phyloP scores from a whole-genome alignment of 2,797 vertebrate genomes.

The Otolemur crassicaudatus region DNA sequence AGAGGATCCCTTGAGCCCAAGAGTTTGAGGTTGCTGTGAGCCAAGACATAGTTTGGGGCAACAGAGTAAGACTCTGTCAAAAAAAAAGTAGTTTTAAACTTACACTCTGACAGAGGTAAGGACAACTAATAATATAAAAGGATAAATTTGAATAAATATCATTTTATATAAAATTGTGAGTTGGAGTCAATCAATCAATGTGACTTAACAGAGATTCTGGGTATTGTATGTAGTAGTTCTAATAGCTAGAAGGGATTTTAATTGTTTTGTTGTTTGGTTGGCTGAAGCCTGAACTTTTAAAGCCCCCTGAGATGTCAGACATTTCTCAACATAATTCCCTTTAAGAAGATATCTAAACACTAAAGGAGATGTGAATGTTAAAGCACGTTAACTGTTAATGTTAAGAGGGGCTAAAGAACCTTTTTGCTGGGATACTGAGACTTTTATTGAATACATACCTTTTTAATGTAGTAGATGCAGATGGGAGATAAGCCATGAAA shows the following conservation, averaged over 20 bases:
- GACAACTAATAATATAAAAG: slow-evolving; percentile 11
- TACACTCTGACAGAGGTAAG: slow-evolving; percentile 7
- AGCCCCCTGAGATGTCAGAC: neutral
- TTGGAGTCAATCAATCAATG: neutral
- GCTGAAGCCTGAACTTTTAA: slow-evolving; percentile 22
- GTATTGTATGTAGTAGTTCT: slow-evolving; percentile 1
- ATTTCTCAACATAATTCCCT: neutral
- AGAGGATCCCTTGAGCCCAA: too few species aligned
- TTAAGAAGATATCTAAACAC: slow-evolving; percentile 33
- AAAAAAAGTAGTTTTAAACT: neutral
- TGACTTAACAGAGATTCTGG: neutral
- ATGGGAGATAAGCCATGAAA: neutral
- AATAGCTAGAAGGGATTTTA: slow-evolving; percentile 10
- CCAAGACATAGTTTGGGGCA: too few species aligned
- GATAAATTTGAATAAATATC: neutral
- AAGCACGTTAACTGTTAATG: neutral
- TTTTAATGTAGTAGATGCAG: neutral
- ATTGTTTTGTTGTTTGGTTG: neutral
- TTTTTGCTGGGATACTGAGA: neutral
- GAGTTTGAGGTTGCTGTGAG: too few species aligned
- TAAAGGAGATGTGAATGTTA: neutral
- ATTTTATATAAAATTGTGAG: slow-evolving; percentile 5
- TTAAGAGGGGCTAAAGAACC: neutral
- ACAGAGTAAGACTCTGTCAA: too few species aligned
- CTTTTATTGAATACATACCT: neutral